These are phyloP conservation scores for Moxostoma hubbsi DNA, from an alignment of 2,797 vertebrate genomes.

Conservation along the genomic window DNA sequence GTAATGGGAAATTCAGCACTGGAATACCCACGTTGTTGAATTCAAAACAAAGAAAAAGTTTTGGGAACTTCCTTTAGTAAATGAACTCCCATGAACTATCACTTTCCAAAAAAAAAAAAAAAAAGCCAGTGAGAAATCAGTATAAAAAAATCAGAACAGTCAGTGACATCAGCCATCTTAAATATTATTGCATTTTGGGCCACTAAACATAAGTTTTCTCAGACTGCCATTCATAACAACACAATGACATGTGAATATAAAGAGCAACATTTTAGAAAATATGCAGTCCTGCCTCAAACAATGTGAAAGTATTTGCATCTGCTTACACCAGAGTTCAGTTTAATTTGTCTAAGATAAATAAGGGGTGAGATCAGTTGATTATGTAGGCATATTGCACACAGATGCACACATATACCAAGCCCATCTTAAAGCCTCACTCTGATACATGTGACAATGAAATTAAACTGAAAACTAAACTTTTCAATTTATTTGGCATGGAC, in stretches of 20 bases:
- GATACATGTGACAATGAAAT: conserved; percentile 24
- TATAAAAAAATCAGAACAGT: not conserved
- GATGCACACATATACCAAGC: conserved; percentile 29
- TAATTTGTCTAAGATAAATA: conserved; percentile 3
- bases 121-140: not conserved
- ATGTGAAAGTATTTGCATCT: not conserved
- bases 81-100: not conserved
- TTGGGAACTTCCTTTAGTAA: not conserved
- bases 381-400: not conserved
- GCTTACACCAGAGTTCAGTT: not conserved
- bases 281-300: not conserved
- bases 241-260: not conserved
- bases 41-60: no score
- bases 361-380: not conserved
- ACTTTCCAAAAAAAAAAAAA: not conserved
- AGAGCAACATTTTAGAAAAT: not conserved
- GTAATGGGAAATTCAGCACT: not conserved
- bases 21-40: not conserved
- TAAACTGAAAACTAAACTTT: conserved; percentile 40
- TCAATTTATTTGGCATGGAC: conserved; percentile 41
- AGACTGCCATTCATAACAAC: not conserved
- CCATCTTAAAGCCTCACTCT: not conserved
- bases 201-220: not conserved
- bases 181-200: not conserved
- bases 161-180: not conserved